Conservation (phyloP, 2,113 vertebrate genomes). For the Dryoscopus gambensis region DNA sequence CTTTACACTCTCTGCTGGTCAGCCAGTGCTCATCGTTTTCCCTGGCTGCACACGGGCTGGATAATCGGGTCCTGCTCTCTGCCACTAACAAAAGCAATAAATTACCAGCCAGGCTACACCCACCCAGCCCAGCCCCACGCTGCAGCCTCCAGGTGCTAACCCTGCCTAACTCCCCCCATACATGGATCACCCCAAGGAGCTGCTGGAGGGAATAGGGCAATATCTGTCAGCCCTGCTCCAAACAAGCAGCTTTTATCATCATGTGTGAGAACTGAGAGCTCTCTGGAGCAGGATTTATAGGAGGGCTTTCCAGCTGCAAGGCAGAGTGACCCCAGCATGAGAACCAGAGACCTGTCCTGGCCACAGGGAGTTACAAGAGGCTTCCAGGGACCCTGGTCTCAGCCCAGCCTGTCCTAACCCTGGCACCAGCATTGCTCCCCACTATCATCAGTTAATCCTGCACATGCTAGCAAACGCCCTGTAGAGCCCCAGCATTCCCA, state of each 20-base stretch:
- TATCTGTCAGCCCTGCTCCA: background rate
- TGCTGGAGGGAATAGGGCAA: background rate
- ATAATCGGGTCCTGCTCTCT: background rate
- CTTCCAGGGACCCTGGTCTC: background rate
- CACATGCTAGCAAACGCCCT: accelerated
- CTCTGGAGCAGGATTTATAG: background rate
- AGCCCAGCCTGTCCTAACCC: background rate
- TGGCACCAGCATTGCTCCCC: background rate
- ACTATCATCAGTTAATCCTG: background rate
- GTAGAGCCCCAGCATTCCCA: background rate
- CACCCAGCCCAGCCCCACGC: accelerated
- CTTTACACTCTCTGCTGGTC: background rate
- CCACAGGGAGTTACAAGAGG: background rate
- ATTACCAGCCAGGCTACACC: background rate
- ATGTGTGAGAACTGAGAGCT: background rate
- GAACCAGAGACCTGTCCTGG: background rate
- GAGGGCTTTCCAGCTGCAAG: background rate
- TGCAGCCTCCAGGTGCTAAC: background rate
- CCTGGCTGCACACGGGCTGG: accelerated
- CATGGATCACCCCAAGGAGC: background rate
- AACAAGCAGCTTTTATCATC: background rate
- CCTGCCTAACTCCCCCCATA: accelerated
- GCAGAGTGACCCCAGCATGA: background rate
- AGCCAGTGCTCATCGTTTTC: background rate
- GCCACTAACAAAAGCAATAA: background rate